Percentiles rank a stretch among this genome's conserved stretches.
Evolutionary conservation across 1,140 invertebrate genomes (phyloP).

Genomic region (Drosophila navojoa): DNA sequence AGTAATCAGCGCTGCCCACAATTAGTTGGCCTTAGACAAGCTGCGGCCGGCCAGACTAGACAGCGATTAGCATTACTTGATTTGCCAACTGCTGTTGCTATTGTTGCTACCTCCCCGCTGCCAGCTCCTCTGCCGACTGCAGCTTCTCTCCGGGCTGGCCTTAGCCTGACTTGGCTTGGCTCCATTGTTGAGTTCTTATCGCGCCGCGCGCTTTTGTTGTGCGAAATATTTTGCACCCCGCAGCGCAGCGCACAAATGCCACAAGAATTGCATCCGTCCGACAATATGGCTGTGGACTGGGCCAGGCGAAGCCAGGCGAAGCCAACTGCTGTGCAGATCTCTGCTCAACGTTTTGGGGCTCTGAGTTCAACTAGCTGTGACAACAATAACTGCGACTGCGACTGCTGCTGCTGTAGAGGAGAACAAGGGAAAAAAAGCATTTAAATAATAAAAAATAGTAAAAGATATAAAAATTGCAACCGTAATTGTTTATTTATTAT

Average conservation of each 20-base stretch:
- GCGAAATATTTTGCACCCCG: slow-evolving; percentile 67
- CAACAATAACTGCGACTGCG: slow-evolving; percentile 23
- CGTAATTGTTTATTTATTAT: slow-evolving; percentile 83
- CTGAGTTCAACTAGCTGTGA: slow-evolving; percentile 38
- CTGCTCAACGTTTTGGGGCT: slow-evolving; percentile 17
- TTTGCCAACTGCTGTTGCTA: slow-evolving; percentile 34
- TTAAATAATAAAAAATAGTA: slow-evolving; percentile 6
- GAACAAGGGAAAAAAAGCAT: background rate
- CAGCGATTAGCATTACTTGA: slow-evolving; percentile 43
- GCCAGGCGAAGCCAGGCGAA: background rate
- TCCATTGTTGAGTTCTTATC: slow-evolving; percentile 71
- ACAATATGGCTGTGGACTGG: slow-evolving; percentile 21
- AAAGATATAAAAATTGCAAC: slow-evolving; percentile 21
- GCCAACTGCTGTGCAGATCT: slow-evolving; percentile 41
- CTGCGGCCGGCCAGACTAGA: slow-evolving; percentile 24
- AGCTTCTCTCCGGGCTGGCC: too few relatives aligned
- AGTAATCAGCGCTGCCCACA: slow-evolving; percentile 67
- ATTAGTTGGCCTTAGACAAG: slow-evolving; percentile 68
- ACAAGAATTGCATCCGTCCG: slow-evolving; percentile 56
- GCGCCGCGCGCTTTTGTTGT: slow-evolving; percentile 57
- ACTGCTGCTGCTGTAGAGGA: background rate
- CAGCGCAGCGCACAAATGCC: slow-evolving; percentile 68
- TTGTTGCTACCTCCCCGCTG: too few relatives aligned
- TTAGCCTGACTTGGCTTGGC: slow-evolving; percentile 6
- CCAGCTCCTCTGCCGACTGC: too few relatives aligned